phyloP scores from a whole-genome alignment of 2,113 vertebrate genomes.

The Mungos mungo region DNA sequence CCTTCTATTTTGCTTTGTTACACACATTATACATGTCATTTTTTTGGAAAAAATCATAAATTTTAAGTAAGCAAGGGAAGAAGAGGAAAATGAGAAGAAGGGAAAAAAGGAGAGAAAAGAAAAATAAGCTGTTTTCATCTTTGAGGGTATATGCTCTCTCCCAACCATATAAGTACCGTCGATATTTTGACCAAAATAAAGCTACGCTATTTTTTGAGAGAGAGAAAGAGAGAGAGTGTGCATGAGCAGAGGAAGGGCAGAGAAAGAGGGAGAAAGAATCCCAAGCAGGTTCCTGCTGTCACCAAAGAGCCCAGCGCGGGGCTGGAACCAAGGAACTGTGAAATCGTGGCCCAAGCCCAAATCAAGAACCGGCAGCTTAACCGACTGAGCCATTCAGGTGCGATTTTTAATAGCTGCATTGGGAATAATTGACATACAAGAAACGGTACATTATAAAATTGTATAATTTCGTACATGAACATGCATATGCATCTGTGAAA shows the following conservation, averaged over 20 bases:
- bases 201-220: not conserved
- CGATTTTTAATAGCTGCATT: not conserved
- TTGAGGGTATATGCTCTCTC: not conserved
- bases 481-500: not conserved
- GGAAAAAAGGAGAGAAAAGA: not conserved
- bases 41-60: constrained; percentile 18
- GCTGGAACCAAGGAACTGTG: too few relatives aligned
- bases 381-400: too few relatives aligned
- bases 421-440: not conserved
- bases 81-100: not conserved
- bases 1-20: not conserved
- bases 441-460: not conserved
- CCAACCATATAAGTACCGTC: not conserved
- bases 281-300: too few relatives aligned
- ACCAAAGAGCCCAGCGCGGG: rapidly evolving
- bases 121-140: not conserved
- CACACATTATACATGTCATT: not conserved
- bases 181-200: constrained; percentile 27
- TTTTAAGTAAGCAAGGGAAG: constrained; percentile 34
- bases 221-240: too few relatives aligned
- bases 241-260: too few relatives aligned
- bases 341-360: too few relatives aligned
- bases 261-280: too few relatives aligned
- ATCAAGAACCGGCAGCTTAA: too few relatives aligned
- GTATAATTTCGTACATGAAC: not conserved